Percentiles rank a stretch among this genome's conserved stretches.
Evolutionary conservation across 2,888 invertebrate species (phyloP).

Genomic region (Ichneumon xanthorius): DNA sequence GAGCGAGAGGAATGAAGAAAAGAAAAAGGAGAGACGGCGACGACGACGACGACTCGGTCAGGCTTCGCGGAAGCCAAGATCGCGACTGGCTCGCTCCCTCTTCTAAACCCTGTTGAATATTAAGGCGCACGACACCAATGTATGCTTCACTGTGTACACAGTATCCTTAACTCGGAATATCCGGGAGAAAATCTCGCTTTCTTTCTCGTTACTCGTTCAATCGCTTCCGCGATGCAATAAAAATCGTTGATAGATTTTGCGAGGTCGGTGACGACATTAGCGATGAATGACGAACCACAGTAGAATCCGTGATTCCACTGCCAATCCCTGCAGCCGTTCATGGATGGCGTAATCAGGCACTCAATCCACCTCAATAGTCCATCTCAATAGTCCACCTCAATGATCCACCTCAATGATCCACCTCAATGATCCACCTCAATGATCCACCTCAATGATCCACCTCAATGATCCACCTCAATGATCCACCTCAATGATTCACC

Average conservation of each 20-base stretch:
- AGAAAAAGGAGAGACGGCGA: slow-evolving; percentile 50
- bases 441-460: no score
- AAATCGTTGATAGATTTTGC: slow-evolving; percentile 48
- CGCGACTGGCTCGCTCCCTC: slow-evolving; percentile 12
- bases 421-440: no score
- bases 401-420: no score
- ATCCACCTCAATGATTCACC: no score
- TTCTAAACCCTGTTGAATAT: slow-evolving; percentile 14
- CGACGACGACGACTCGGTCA: slow-evolving; percentile 38
- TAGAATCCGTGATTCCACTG: neutral
- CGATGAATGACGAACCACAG: neutral
- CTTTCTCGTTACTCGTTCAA: slow-evolving; percentile 6
- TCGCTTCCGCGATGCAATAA: slow-evolving; percentile 49
- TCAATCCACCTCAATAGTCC: no score
- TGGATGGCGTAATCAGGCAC: neutral
- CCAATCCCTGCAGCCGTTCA: neutral
- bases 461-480: no score
- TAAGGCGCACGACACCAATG: neutral
- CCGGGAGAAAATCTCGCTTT: neutral
- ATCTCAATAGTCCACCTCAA: no score
- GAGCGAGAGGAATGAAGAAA: slow-evolving; percentile 30
- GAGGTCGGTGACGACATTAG: slow-evolving; percentile 15
- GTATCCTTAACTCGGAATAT: slow-evolving; percentile 10
- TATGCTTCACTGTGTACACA: neutral
- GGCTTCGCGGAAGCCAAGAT: slow-evolving; percentile 62